phyloP scores from a whole-genome alignment of 2,888 invertebrate species.

The Mechanitis messenoides region DNA sequence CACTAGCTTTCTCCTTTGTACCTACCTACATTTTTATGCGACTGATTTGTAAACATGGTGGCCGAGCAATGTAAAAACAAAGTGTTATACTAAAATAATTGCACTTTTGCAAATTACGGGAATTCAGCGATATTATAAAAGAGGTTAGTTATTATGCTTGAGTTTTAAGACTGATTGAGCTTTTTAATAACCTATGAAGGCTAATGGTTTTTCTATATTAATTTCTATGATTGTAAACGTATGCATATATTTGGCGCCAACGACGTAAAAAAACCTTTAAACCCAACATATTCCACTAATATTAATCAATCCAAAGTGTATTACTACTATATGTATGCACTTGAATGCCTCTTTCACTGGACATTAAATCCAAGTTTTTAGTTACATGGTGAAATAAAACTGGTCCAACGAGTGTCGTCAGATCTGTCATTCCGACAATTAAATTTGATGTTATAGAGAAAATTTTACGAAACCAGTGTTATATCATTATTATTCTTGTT shows the following conservation, averaged over 20 bases:
- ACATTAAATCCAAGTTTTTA: constrained; percentile 32
- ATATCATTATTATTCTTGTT: background rate
- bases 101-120: constrained; percentile 24
- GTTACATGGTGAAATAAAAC: constrained; percentile 57
- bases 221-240: constrained; percentile 57
- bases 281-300: constrained; percentile 35
- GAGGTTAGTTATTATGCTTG: constrained; percentile 44
- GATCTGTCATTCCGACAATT: constrained; percentile 68
- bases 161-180: constrained; percentile 8
- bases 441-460: constrained; percentile 41
- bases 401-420: constrained; percentile 70
- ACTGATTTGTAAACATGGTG: constrained; percentile 76
- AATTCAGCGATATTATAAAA: constrained; percentile 33
- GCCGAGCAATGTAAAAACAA: constrained; percentile 44
- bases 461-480: constrained; percentile 20
- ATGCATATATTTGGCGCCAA: constrained; percentile 76
- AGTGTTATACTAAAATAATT: constrained; percentile 26
- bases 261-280: constrained; percentile 68
- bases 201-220: constrained; percentile 28
- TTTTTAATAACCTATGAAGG: constrained; percentile 28
- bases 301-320: constrained; percentile 21
- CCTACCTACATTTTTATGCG: constrained; percentile 55
- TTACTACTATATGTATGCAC: constrained; percentile 25
- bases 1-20: constrained; percentile 60
- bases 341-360: constrained; percentile 19